Base-by-base conservation (phyloP, 2,113 vertebrate genomes). In the Rhinolophus sinicus region DNA sequence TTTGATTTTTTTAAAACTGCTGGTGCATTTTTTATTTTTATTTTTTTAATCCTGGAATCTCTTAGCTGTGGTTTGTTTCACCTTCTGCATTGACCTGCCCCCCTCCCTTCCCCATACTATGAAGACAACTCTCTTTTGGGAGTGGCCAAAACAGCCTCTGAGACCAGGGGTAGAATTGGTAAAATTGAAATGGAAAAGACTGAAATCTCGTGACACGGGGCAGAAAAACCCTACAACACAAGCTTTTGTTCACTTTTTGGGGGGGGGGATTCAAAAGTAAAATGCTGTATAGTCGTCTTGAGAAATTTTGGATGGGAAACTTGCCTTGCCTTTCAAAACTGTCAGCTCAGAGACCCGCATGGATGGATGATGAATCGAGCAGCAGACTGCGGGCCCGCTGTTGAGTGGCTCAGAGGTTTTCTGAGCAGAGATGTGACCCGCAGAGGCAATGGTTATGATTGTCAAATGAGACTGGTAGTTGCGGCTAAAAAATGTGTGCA, bases 361-460 rank as follows among this genome's bases (percentile, higher is more conserved):
- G 73, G 62, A 16, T 4, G 14, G 21, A 1, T 21, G 0, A 0
- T n/a, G 1, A 13, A 33, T 6, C 10, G 2, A 18, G 78, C 67
- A 4, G 72, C 72, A 5, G 44, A 3, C 12, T 9, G 22, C 7
- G 0, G 70, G 16, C 22, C 47, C 10, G 0, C 33, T 35, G 16
- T 26, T 6, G n/a, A 11, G 58, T 0, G 83, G 56, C 78, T 0
- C 1, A 22, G 44, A 44, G 82, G 16, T 15, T 35, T 33, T 65
- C 52, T 14, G 70, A 40, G 58, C 2, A 2, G 47, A 21, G 50
- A 8, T 6, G 47, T 8, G 65, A 1, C 64, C n/a, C 0, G 33
- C 35, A 8, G 72, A 35, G 38, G 56, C 30, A 1, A 30, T 2
- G 2, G 40, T 14, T 14, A 4, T 47, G 11, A 1, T n/a, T 2